These are phyloP conservation scores for Percina caprodes DNA, from an alignment of 2,113 vertebrate genomes.

Conservation along the genomic window DNA sequence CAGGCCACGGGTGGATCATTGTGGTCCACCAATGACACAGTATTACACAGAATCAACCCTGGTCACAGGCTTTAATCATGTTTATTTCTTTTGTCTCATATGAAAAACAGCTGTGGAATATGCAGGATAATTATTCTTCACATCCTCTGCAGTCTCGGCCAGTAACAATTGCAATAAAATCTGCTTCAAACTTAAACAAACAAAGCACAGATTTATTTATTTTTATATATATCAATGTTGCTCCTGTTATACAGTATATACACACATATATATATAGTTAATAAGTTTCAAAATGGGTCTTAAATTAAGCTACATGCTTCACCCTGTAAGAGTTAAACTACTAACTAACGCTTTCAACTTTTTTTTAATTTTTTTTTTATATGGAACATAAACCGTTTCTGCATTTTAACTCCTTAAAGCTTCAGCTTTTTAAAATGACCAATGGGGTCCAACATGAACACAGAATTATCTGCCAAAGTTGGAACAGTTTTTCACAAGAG, in stretches of 20 bases:
- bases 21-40: neutral
- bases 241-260: too few relatives aligned
- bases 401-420: neutral
- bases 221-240: too few relatives aligned
- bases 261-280: too few relatives aligned
- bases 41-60: neutral
- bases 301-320: neutral
- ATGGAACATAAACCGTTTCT: neutral
- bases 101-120: neutral
- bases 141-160: neutral
- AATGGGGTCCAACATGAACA: neutral
- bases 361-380: too few relatives aligned
- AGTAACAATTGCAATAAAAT: neutral
- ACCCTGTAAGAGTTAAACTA: neutral
- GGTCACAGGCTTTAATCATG: neutral
- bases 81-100: neutral
- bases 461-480: neutral
- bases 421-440: neutral
- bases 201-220: too few relatives aligned
- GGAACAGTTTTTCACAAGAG: neutral
- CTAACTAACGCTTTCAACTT: too few relatives aligned
- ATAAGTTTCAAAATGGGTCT: neutral
- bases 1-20: neutral
- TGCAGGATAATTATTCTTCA: neutral
- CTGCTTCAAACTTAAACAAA: neutral